These are phyloP conservation scores for Apteryx owenii DNA, from an alignment of 2,113 vertebrate species.

Conservation along the genomic window DNA sequence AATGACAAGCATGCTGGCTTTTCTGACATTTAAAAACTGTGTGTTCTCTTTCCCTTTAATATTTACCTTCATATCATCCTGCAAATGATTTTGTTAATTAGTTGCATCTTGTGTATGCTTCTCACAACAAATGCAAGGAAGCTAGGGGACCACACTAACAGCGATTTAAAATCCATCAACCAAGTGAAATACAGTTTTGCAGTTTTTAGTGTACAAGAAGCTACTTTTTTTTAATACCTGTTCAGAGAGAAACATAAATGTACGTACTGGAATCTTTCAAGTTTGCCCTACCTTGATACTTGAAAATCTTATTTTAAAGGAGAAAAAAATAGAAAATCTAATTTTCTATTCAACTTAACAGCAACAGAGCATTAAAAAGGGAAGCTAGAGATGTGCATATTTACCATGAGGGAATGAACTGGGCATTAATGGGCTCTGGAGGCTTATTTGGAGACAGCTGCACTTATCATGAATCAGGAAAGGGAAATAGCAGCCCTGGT, in stretches of 20 bases:
- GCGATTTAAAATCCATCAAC: slow-evolving; percentile 63
- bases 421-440: slow-evolving; percentile 73
- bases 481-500: slow-evolving; percentile 76
- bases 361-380: slow-evolving; percentile 56
- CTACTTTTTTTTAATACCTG: not conserved
- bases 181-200: slow-evolving; percentile 50
- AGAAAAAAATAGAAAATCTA: slow-evolving; percentile 11
- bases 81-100: slow-evolving; percentile 79
- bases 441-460: slow-evolving; percentile 78
- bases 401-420: slow-evolving; percentile 71
- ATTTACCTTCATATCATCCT: slow-evolving; percentile 76
- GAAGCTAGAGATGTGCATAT: slow-evolving; percentile 64
- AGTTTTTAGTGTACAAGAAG: not conserved
- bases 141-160: not conserved
- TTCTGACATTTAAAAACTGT: slow-evolving; percentile 70
- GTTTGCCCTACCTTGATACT: not conserved
- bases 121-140: slow-evolving; percentile 24
- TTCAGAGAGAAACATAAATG: slow-evolving; percentile 21
- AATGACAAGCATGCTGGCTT: slow-evolving; percentile 42
- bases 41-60: slow-evolving; percentile 68
- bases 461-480: slow-evolving; percentile 80
- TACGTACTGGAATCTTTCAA: slow-evolving; percentile 27
- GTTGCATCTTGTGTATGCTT: slow-evolving; percentile 15
- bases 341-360: slow-evolving; percentile 63
- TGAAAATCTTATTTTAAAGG: slow-evolving; percentile 9